Base-by-base conservation (phyloP, 2,888 invertebrate species). In the Conistra vaccinii region DNA sequence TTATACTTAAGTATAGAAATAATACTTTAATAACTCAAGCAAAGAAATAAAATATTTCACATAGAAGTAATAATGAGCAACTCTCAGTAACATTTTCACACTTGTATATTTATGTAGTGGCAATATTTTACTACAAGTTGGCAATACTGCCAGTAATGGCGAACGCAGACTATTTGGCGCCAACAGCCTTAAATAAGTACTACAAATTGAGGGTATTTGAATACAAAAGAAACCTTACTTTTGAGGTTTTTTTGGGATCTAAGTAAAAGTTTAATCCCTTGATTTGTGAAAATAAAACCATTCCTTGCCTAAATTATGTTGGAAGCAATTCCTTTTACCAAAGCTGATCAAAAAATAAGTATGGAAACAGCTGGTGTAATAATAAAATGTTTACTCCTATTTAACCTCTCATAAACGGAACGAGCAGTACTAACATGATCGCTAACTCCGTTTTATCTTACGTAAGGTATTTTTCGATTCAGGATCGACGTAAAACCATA, bases 41-140 rank as follows among this genome's bases (percentile, higher is more conserved):
- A 26, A 14, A 32, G 6, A 73, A 73, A 26, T 39, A 63, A 51
- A 23, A 53, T 39, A 58, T 5, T 65, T 53, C 12, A 58, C 29
- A 14, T 17, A 23, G 14, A 39, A 53, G 26, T 42, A 67, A 39
- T 45, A 67, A 61, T 76, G n/a, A 75, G 42, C 76, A 14, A 42
- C 14, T 42, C 14, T 45, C 29, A 66, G 60, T 57, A 69, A 68
- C n/a, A 60, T 76, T 67, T 60, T 35, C 39, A 63, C 77, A 67
- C 58, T 75, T 72, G 32, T 76, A 70, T 60, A 76, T 72, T 76
- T 84, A 69, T 80, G 20, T 61, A 80, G 45, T 57, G 55, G 60
- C 73, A 76, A 80, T 83, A 73, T 69, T 71, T 84, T 62, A 84
- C 57, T 26, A 66, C 39, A 69, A 73, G 81, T 84, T 84, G 70